These are phyloP conservation scores for Hipparchia sbordonii DNA, from an alignment of 2,888 invertebrate genomes.

Conservation along the genomic window DNA sequence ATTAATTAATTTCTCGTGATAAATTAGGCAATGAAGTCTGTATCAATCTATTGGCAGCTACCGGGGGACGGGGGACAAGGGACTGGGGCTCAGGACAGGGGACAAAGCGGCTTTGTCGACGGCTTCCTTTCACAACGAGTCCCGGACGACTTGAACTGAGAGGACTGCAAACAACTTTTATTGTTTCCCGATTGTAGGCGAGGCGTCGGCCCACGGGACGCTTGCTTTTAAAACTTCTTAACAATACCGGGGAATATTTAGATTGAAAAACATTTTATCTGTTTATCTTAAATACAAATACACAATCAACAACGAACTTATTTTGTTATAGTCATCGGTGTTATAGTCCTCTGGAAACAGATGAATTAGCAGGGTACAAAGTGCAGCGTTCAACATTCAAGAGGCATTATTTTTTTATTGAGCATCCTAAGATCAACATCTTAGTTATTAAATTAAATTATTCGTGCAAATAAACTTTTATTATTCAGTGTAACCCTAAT, in stretches of 20 bases:
- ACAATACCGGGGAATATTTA: neutral
- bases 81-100: neutral
- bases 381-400: too few species aligned
- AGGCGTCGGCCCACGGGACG: constrained; percentile 3
- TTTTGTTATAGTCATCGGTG: too few species aligned
- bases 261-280: constrained; percentile 2
- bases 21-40: neutral
- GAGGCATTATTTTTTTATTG: too few species aligned
- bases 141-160: constrained; percentile 3
- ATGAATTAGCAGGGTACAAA: too few species aligned
- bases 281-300: neutral
- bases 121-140: neutral
- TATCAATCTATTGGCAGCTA: neutral
- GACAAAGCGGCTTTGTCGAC: neutral
- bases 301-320: neutral
- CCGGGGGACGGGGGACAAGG: neutral
- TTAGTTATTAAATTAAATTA: too few species aligned
- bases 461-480: too few species aligned
- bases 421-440: too few species aligned
- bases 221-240: neutral
- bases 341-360: too few species aligned
- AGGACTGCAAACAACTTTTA: constrained; percentile 17
- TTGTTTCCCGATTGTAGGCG: constrained; percentile 14
- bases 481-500: too few species aligned
- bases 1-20: neutral